Evolutionary conservation across 2,113 vertebrate species (phyloP).

Genomic region (Symphodus melops): DNA sequence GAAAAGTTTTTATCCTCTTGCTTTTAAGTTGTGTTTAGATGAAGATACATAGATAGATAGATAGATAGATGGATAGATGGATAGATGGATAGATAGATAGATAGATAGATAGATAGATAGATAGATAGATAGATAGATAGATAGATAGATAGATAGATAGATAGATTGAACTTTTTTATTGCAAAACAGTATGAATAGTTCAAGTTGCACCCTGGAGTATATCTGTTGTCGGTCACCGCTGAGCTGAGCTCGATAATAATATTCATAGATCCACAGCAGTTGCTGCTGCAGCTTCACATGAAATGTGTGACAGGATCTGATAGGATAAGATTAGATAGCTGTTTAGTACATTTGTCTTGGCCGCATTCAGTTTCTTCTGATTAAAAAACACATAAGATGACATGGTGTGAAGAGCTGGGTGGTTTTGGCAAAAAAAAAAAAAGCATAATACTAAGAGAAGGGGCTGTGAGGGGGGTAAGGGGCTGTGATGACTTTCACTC

Average conservation of each 20-base stretch:
- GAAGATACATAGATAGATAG: too few species aligned
- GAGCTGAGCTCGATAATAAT: slow-evolving; percentile 4
- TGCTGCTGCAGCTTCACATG: slow-evolving; percentile 4
- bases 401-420: neutral
- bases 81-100: too few species aligned
- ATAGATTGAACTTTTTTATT: too few species aligned
- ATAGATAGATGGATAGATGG: too few species aligned
- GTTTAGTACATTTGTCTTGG: neutral
- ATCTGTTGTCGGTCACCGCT: slow-evolving; percentile 28
- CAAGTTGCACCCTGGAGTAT: slow-evolving; percentile 13
- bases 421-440: neutral
- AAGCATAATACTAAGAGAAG: neutral
- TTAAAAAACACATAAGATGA: neutral
- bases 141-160: too few species aligned
- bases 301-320: slow-evolving; percentile 21
- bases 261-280: slow-evolving; percentile 5
- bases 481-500: slow-evolving; percentile 25
- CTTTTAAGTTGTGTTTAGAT: too few species aligned
- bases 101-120: too few species aligned
- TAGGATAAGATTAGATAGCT: neutral
- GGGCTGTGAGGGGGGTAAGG: neutral
- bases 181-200: slow-evolving; percentile 20
- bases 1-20: too few species aligned
- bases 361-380: neutral
- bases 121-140: too few species aligned